Conservation (phyloP, 2,888 invertebrate genomes). For the Tiliacea citrago region DNA sequence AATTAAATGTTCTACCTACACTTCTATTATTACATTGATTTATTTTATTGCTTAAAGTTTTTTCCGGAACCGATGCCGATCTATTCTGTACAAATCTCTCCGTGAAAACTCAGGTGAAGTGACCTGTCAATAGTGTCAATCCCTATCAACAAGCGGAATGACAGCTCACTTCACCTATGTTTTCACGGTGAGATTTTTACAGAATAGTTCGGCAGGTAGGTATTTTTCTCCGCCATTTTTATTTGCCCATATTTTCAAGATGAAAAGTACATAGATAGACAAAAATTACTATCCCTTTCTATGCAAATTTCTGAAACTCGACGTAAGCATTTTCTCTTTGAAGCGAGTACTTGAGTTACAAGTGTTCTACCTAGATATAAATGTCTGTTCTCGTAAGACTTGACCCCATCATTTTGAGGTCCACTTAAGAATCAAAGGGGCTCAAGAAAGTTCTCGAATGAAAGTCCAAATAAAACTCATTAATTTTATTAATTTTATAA, state of each 20-base stretch:
- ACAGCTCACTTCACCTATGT: no score
- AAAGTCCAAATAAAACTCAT: constrained; percentile 85
- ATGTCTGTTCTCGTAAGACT: constrained; percentile 45
- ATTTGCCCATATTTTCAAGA: constrained; percentile 19
- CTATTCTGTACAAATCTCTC: no score
- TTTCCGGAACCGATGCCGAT: background rate
- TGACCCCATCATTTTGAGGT: constrained; percentile 57
- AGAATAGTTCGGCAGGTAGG: background rate
- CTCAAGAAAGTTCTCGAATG: constrained; percentile 65
- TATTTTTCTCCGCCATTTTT: background rate
- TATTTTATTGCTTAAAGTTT: background rate
- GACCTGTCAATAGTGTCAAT: no score
- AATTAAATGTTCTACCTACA: background rate
- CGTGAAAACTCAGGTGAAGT: no score
- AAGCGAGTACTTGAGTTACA: constrained; percentile 51
- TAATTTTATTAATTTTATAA: constrained; percentile 91
- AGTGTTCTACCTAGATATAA: constrained; percentile 63
- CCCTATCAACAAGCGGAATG: no score
- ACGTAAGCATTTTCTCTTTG: constrained; percentile 64
- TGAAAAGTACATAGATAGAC: constrained; percentile 22
- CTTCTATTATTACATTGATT: background rate
- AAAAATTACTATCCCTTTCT: constrained; percentile 56
- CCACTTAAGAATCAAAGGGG: constrained; percentile 62
- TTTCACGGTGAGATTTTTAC: no score
- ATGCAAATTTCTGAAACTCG: constrained; percentile 58